phyloP scores from a whole-genome alignment of 2,113 vertebrate genomes.

The Prolemur simus region DNA sequence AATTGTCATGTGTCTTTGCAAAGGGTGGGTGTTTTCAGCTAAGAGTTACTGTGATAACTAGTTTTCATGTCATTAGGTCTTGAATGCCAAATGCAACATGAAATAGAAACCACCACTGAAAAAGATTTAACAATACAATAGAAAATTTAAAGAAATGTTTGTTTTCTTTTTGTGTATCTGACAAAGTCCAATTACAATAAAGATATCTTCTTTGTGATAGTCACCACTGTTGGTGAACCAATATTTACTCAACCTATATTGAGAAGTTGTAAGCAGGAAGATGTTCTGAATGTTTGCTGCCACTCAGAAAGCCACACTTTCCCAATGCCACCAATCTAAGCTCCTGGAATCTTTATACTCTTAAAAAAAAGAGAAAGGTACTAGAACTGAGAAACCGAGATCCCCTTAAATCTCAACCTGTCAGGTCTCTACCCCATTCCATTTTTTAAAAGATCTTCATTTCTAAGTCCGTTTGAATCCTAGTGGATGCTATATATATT shows the following conservation, averaged over 20 bases:
- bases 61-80: neutral
- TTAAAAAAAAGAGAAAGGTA: neutral
- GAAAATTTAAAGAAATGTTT: conserved; percentile 8
- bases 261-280: neutral
- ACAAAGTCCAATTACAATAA: neutral
- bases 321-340: neutral
- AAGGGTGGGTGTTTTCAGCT: neutral
- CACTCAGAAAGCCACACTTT: neutral
- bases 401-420: neutral
- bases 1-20: neutral
- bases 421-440: neutral
- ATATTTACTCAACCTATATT: neutral
- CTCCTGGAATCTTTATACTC: neutral
- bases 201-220: neutral
- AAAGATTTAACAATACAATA: conserved; percentile 3
- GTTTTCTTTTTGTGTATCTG: neutral
- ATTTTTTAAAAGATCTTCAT: neutral
- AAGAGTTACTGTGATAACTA: neutral
- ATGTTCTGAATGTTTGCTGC: neutral
- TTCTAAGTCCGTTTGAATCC: neutral
- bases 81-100: neutral
- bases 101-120: neutral
- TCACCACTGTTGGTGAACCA: neutral
- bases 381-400: neutral
- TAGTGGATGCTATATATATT: neutral